A percentile compares a stretch with the other conserved stretches of the same genome.
Evolutionary conservation across 2,797 vertebrate species (phyloP).

Genomic region (Rhynchotus rufescens): DNA sequence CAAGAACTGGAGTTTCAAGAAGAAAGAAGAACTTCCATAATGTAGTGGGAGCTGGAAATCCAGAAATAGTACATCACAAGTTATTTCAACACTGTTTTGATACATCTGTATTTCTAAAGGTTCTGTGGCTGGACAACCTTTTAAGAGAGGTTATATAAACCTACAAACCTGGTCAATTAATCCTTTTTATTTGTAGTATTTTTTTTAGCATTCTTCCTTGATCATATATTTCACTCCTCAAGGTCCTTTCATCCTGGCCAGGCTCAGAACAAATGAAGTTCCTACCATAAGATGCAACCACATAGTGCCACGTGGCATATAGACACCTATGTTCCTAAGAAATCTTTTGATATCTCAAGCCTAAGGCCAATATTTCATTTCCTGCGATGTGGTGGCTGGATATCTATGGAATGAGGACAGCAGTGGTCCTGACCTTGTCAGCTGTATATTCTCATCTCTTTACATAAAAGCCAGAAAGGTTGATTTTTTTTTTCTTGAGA

Average conservation of each 20-base stretch:
- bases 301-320: rapidly evolving
- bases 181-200: background rate
- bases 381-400: rapidly evolving
- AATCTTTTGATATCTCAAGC: background rate
- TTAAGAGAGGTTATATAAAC: background rate
- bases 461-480: background rate
- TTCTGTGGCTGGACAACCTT: background rate
- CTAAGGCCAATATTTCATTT: background rate
- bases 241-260: background rate
- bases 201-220: background rate
- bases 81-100: background rate
- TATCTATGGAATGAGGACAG: rapidly evolving
- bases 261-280: background rate
- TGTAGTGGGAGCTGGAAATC: background rate
- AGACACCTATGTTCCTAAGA: background rate
- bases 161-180: background rate
- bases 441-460: background rate
- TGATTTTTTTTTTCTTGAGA: background rate
- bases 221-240: background rate
- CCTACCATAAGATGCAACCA: background rate
- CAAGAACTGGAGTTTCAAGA: background rate
- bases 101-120: background rate
- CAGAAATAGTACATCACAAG: background rate
- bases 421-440: background rate
- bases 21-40: background rate